A percentile compares a stretch with the other conserved stretches of the same genome.
These are phyloP conservation scores for Varecia variegata DNA, from an alignment of 2,797 vertebrate genomes.

Conservation along the genomic window DNA sequence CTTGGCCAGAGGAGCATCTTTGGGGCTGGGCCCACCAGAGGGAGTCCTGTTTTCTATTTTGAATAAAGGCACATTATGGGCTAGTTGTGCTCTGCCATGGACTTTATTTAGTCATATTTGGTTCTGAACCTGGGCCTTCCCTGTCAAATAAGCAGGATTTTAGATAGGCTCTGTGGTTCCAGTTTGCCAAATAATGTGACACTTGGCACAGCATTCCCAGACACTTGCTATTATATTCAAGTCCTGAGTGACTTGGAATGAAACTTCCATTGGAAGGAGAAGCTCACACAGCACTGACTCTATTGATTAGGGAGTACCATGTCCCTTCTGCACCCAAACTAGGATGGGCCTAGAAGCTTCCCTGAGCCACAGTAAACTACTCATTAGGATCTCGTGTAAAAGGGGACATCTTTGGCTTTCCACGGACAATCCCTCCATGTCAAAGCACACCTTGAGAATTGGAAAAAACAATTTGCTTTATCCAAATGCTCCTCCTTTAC, in stretches of 20 bases:
- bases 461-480: neutral
- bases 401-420: neutral
- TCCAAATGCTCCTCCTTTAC: neutral
- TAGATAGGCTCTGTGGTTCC: neutral
- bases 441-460: neutral
- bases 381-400: neutral
- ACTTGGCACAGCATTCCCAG: neutral
- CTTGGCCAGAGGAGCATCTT: neutral
- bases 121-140: neutral
- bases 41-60: neutral
- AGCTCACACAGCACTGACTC: neutral
- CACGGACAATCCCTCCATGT: neutral
- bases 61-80: neutral
- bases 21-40: neutral
- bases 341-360: neutral
- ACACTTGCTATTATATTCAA: neutral
- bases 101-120: neutral
- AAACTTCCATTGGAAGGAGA: neutral
- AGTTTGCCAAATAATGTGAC: neutral
- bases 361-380: neutral
- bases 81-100: neutral
- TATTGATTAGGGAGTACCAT: neutral
- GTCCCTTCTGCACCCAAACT: neutral
- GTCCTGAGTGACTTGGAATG: neutral
- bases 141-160: neutral